Evolutionary conservation across 2,888 invertebrate genomes (phyloP).

Genomic region (Tridacna crocea): DNA sequence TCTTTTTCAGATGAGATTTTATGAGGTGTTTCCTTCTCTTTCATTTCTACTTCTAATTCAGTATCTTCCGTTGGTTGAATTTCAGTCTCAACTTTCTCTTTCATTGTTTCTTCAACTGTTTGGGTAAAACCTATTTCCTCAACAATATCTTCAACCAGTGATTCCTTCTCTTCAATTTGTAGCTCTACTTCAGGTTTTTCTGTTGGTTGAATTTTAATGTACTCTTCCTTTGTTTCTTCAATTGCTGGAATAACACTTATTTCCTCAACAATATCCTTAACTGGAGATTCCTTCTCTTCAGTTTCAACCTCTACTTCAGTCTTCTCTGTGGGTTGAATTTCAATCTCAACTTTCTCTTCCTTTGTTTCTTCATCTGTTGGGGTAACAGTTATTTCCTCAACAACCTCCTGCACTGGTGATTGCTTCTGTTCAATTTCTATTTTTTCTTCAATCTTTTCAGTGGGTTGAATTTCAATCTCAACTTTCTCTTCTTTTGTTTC

Average conservation of each 20-base stretch:
- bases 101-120: background rate
- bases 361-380: too few relatives aligned
- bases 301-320: too few relatives aligned
- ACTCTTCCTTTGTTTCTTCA: too few relatives aligned
- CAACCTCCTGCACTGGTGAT: background rate
- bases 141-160: background rate
- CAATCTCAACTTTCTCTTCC: background rate
- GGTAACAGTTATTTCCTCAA: background rate
- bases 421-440: background rate
- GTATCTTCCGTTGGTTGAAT: conserved; percentile 12
- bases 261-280: too few relatives aligned
- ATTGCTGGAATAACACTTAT: too few relatives aligned
- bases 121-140: background rate
- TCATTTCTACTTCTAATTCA: conserved; percentile 8
- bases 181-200: too few relatives aligned
- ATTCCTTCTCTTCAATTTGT: too few relatives aligned
- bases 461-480: conserved; percentile 25
- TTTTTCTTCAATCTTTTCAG: conserved; percentile 6
- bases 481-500: conserved; percentile 22
- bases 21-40: background rate
- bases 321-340: too few relatives aligned
- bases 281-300: too few relatives aligned
- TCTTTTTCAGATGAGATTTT: conserved; percentile 2
- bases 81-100: background rate
- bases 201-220: too few relatives aligned